phyloP scores from a whole-genome alignment of 2,113 vertebrate genomes.

The Syngnathoides biaculeatus region DNA sequence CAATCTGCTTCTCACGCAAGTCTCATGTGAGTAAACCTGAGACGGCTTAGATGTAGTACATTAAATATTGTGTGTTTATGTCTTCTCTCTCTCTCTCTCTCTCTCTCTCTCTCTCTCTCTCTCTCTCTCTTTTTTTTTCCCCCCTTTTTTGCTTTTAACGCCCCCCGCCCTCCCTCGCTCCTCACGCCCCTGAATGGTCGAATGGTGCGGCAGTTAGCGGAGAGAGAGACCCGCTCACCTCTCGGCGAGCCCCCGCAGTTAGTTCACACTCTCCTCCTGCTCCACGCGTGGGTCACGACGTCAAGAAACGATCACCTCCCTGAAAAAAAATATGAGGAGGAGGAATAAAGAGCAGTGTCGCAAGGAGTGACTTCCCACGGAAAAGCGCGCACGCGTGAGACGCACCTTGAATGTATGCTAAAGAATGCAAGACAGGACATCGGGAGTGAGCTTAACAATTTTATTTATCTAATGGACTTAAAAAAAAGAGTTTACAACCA shows the following conservation, averaged over 20 bases:
- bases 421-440: neutral
- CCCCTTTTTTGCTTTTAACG: too few relatives aligned
- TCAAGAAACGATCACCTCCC: constrained; percentile 6
- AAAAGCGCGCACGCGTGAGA: constrained; percentile 22
- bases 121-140: too few relatives aligned
- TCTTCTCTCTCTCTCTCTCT: neutral
- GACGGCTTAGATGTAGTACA: neutral
- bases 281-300: constrained; percentile 18
- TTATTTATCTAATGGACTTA: constrained; percentile 8
- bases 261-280: constrained; percentile 38
- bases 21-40: neutral
- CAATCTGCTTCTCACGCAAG: neutral
- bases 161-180: constrained; percentile 1
- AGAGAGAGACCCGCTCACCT: constrained; percentile 41
- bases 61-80: neutral
- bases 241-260: constrained; percentile 42
- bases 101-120: constrained; percentile 3
- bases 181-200: constrained; percentile 34
- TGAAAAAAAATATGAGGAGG: neutral
- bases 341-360: constrained; percentile 27
- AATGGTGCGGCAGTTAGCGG: constrained; percentile 51
- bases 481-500: neutral
- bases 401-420: neutral
- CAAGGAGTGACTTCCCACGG: constrained; percentile 26
- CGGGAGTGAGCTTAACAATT: neutral